Percentiles rank a stretch among this genome's conserved stretches.
Conservation (phyloP, 1,140 invertebrate genomes). For the Druon quercuslanigerum region DNA sequence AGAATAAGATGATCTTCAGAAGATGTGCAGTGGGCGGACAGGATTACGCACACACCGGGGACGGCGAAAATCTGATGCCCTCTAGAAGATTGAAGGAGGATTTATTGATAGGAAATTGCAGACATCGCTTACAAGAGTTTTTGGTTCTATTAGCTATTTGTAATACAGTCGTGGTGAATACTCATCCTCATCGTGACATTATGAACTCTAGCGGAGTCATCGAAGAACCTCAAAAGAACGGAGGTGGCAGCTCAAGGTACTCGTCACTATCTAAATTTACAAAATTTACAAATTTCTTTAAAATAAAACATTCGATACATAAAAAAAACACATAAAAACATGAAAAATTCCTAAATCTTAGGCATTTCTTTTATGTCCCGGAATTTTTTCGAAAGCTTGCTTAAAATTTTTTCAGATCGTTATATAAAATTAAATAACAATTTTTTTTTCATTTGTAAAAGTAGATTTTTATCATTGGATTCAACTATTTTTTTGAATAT, state of each 20-base stretch:
- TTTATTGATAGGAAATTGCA: constrained; percentile 72
- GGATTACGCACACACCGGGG: constrained; percentile 89
- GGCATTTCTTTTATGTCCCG: too few relatives aligned
- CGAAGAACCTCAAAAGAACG: constrained; percentile 71
- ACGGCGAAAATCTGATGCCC: constrained; percentile 78
- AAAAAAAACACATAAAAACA: background rate
- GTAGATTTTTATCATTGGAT: too few relatives aligned
- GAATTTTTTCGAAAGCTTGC: too few relatives aligned
- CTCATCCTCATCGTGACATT: constrained; percentile 90
- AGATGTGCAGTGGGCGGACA: constrained; percentile 91
- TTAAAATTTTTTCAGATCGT: too few relatives aligned
- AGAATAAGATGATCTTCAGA: constrained; percentile 98
- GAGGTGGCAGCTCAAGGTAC: constrained; percentile 51
- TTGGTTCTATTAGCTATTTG: constrained; percentile 94
- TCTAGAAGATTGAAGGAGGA: constrained; percentile 84
- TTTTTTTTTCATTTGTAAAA: too few relatives aligned
- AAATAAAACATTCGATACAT: background rate
- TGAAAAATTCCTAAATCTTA: too few relatives aligned
- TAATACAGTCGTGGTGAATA: constrained; percentile 96
- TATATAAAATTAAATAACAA: too few relatives aligned
- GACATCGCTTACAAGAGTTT: constrained; percentile 88
- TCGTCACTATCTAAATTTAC: constrained; percentile 33
- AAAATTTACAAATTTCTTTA: background rate
- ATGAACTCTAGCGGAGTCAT: constrained; percentile 89
- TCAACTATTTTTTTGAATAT: background rate